These are phyloP conservation scores for Drepana arcuata DNA, from an alignment of 1,140 invertebrate species.

Conservation along the genomic window DNA sequence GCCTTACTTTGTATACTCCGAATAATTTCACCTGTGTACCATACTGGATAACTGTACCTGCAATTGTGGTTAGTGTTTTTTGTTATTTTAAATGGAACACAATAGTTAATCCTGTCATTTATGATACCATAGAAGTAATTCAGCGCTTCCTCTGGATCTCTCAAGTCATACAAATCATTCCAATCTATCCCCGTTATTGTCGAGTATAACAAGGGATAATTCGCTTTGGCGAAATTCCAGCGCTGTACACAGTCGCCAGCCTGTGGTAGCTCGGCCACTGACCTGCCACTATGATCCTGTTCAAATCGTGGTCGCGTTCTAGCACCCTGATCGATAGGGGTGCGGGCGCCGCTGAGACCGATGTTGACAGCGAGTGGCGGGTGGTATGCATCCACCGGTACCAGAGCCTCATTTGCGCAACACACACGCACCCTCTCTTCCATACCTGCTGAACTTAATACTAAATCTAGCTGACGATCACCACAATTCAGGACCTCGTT, in stretches of 20 bases:
- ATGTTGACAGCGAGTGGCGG: not conserved
- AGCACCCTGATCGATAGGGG: no score
- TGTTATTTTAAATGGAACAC: not conserved
- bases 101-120: not conserved
- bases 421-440: not conserved
- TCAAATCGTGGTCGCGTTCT: not conserved
- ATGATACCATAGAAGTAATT: not conserved
- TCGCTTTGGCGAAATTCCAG: not conserved
- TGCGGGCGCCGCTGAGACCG: not conserved
- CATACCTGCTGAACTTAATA: slow-evolving; percentile 6
- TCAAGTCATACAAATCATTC: not conserved
- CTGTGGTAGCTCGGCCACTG: not conserved
- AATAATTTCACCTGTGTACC: not conserved
- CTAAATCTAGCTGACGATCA: slow-evolving; percentile 18
- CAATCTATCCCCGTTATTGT: not conserved
- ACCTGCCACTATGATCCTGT: no score
- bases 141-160: not conserved
- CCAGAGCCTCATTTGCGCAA: not conserved
- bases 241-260: no score
- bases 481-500: slow-evolving; percentile 20
- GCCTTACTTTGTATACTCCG: not conserved
- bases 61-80: not conserved
- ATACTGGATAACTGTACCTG: not conserved
- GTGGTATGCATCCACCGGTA: not conserved
- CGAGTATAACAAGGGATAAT: not conserved